A percentile compares a stretch with the other conserved stretches of the same genome.
These are phyloP conservation scores for Calcarius lapponicus DNA, from an alignment of 2,797 vertebrate species.

Conservation along the genomic window DNA sequence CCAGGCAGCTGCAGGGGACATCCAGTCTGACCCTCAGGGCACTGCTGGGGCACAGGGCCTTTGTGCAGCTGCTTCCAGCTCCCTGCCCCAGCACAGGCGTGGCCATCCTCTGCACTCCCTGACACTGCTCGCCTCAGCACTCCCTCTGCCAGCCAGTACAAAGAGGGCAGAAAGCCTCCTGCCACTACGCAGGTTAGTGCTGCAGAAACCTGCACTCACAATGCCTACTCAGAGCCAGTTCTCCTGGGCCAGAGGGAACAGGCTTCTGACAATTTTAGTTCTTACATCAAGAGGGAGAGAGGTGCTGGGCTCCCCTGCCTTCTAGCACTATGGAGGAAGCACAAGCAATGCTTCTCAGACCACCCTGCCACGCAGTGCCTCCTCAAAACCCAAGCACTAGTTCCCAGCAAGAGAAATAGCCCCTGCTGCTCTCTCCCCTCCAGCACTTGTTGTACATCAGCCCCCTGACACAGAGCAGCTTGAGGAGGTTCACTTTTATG, in stretches of 20 bases:
- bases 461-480: not conserved
- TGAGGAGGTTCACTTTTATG: not conserved
- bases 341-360: not conserved
- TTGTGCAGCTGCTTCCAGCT: not conserved
- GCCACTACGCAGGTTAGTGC: accelerated
- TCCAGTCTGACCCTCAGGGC: not conserved
- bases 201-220: not conserved
- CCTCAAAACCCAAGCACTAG: not conserved
- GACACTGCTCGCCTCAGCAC: not conserved
- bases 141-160: not conserved
- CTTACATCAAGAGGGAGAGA: not conserved
- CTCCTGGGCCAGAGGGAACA: not conserved
- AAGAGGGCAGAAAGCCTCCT: not conserved
- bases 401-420: not conserved
- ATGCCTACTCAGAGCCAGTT: not conserved
- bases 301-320: not conserved
- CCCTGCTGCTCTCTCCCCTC: not conserved
- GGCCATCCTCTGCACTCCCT: not conserved
- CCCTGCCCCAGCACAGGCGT: not conserved
- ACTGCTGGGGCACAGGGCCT: not conserved
- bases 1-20: not conserved
- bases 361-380: not conserved
- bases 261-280: not conserved
- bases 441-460: not conserved
- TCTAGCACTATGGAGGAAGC: not conserved